phyloP scores from a whole-genome alignment of 1,140 invertebrate species.

The Drosophila pectinifera region DNA sequence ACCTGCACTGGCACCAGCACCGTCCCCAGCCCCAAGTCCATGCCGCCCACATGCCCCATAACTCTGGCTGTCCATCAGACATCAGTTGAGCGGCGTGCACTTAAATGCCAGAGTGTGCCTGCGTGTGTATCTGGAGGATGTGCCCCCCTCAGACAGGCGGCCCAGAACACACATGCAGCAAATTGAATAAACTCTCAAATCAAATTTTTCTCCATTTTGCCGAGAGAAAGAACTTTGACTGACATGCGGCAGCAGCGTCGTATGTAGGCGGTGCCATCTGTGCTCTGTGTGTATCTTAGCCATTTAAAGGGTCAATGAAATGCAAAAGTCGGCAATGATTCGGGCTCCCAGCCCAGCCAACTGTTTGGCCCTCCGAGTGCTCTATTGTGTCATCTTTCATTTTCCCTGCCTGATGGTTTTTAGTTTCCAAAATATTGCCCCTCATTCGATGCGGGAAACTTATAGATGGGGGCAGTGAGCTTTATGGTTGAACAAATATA shows the following conservation, averaged over 20 bases:
- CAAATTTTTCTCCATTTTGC: constrained; percentile 80
- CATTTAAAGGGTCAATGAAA: constrained; percentile 82
- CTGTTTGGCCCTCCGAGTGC: constrained; percentile 19
- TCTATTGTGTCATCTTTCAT: constrained; percentile 61
- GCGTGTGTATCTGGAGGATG: constrained; percentile 23
- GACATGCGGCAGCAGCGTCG: constrained; percentile 37
- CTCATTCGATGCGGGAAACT: background rate
- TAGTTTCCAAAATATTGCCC: constrained; percentile 20
- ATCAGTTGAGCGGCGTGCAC: constrained; percentile 63
- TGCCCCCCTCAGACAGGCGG: constrained; percentile 19
- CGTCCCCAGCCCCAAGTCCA: constrained; percentile 2
- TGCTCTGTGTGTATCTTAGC: constrained; percentile 54
- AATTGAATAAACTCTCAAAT: constrained; percentile 82
- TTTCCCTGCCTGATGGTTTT: constrained; percentile 32
- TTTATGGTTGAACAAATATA: constrained; percentile 42
- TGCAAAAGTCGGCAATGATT: constrained; percentile 60
- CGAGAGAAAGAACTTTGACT: constrained; percentile 52
- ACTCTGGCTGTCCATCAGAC: constrained; percentile 49
- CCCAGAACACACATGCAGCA: constrained; percentile 56
- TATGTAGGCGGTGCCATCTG: constrained; percentile 30
- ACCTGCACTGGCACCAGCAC: background rate
- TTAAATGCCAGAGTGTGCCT: constrained; percentile 45
- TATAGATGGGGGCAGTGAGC: constrained; percentile 5
- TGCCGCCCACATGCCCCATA: constrained; percentile 28
- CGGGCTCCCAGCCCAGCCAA: constrained; percentile 4